Evolutionary conservation across 1,140 invertebrate species (phyloP), one percentile per base, ranked within the genome.

Genomic region (Venturia canescens): DNA sequence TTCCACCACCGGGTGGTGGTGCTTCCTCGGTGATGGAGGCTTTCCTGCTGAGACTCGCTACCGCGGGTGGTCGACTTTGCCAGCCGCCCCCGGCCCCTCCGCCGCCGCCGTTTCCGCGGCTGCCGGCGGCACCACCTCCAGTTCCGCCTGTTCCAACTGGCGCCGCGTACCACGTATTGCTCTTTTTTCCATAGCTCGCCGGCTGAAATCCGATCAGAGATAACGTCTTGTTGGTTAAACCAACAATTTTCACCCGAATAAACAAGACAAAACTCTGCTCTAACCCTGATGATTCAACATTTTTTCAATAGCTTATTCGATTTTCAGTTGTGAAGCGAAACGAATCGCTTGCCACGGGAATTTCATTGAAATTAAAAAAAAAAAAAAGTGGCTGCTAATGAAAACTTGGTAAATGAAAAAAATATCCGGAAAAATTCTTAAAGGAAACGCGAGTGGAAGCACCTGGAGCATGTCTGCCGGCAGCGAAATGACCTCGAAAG

Each of bases 161-260:
- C 15, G 95, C 94, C 31, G 95, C 94, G 91, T 97, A 96, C 96
- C 96, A 97, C 87, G 96, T 95, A 82, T 96, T 96, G 92, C 96
- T 96, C 92, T 97, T 97, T 91, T 97, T 97, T 72, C 96, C 96
- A 92, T 97, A 97, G 90, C 95, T 97, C 77, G 96, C 96, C 87
- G 96, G 95, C 96, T 96, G 87, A 50, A 78, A 77, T 77, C 31
- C 31, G 31, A 77, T 34, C 67, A 15, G n/a, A 53, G 50, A 53
- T 53, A 53, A 53, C 50, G 50, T 53, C 50, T 4, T 18, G 4
- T 21, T 53, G n/a, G n/a, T 53, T 53, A 21, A 53, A 53, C 50
- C 18, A 9, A 5, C 5, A 11, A 44, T 44, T 44, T 44, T 44
- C 38, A 34, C 3, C 31, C 31, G 31, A 34, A 7, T 5, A 4